A percentile compares a stretch with the other conserved stretches of the same genome.
These are phyloP conservation scores for Microplitis manilae DNA, from an alignment of 2,888 invertebrate genomes.

Conservation along the genomic window DNA sequence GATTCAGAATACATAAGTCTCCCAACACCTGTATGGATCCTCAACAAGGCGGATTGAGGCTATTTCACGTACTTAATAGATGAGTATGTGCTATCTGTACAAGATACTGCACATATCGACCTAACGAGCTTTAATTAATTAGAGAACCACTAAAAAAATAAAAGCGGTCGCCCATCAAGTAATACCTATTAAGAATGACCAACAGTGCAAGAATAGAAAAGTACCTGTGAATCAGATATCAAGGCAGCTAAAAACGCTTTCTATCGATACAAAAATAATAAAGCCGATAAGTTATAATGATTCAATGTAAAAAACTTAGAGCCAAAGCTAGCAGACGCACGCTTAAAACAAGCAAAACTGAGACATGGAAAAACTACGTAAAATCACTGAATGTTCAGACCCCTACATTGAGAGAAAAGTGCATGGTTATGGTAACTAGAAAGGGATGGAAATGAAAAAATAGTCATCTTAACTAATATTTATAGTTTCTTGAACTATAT, in stretches of 20 bases:
- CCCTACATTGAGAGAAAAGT: too few species aligned
- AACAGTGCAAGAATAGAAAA: neutral
- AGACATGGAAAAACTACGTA: neutral
- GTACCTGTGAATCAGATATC: neutral
- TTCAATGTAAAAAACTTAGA: neutral
- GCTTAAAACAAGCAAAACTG: neutral
- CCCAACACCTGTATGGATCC: neutral
- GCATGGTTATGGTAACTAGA: too few species aligned
- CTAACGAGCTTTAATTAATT: neutral
- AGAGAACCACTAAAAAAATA: neutral
- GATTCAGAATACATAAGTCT: neutral
- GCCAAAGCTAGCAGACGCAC: neutral
- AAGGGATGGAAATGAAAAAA: too few species aligned
- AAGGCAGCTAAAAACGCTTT: neutral
- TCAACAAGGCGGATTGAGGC: neutral
- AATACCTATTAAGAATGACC: neutral
- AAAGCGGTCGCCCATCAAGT: neutral
- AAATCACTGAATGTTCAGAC: neutral
- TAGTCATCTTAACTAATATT: too few species aligned
- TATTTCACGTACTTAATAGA: neutral
- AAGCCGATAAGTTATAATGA: neutral
- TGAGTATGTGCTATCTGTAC: neutral
- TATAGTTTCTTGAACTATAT: too few species aligned
- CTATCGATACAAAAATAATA: neutral
- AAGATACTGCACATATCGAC: too few species aligned